A percentile compares a stretch with the other conserved stretches of the same genome.
phyloP scores from a whole-genome alignment of 2,888 invertebrate species.

The Holacanthella duospinosa region DNA sequence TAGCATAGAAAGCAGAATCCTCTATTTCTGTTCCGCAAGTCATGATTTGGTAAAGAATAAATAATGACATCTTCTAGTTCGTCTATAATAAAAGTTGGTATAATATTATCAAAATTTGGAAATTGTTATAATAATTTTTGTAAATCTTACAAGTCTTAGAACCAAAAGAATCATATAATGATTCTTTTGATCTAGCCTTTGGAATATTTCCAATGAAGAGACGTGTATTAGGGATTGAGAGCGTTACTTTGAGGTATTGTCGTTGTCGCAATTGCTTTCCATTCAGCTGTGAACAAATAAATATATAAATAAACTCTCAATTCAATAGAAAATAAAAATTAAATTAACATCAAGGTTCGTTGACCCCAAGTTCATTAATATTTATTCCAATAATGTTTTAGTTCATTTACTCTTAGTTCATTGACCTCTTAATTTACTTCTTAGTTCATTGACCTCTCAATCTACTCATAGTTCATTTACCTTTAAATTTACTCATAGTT shows the following conservation, averaged over 20 bases:
- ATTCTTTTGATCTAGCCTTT: background rate
- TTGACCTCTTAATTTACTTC: no score
- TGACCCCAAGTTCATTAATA: no score
- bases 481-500: no score
- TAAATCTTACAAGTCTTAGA: background rate
- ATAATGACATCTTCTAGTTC: background rate
- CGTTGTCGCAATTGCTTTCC: background rate
- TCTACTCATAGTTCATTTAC: no score
- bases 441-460: no score
- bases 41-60: background rate
- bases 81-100: background rate
- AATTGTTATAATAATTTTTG: background rate
- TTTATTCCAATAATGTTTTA: no score
- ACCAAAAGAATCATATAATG: background rate
- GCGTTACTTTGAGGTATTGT: background rate
- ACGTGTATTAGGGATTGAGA: background rate
- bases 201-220: background rate
- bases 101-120: background rate
- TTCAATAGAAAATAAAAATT: background rate
- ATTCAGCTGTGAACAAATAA: background rate
- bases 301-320: background rate
- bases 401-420: no score
- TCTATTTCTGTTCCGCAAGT: background rate
- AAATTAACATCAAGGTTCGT: no score
- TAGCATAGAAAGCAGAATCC: background rate